Conservation (phyloP, 2,113 vertebrate genomes). For the Lethenteron reissneri region DNA sequence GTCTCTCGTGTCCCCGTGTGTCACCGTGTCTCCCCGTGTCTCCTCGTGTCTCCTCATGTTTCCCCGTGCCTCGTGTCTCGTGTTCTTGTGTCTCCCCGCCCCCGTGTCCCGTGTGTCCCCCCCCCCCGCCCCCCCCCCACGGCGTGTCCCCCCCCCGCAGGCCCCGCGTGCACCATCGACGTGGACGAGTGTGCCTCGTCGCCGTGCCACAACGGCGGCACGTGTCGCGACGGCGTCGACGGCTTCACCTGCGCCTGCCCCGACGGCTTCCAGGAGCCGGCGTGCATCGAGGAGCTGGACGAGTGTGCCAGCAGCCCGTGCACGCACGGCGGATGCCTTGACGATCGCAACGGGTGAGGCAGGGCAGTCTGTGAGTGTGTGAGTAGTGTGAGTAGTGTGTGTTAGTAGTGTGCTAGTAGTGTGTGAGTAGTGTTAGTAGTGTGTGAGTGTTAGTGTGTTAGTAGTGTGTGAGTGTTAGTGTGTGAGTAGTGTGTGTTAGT, state of each 20-base stretch:
- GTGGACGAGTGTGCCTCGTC: slow-evolving; percentile 50
- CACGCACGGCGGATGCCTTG: slow-evolving; percentile 54
- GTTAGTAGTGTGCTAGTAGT: no score
- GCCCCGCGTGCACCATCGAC: slow-evolving; percentile 50
- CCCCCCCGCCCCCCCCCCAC: slow-evolving; percentile 3
- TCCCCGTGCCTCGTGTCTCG: no score
- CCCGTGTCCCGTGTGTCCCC: not conserved
- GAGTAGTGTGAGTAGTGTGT: not conserved
- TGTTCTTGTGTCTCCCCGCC: not conserved
- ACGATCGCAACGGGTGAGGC: slow-evolving; percentile 53
- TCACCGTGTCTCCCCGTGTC: no score
- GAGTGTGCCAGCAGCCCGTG: slow-evolving; percentile 69
- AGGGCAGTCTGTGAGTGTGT: no score
- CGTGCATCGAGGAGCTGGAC: slow-evolving; percentile 46
- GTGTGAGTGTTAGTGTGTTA: no score
- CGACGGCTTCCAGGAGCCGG: slow-evolving; percentile 39
- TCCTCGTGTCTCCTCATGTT: no score
- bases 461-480: no score
- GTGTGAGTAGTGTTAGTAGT: no score
- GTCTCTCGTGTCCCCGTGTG: no score
- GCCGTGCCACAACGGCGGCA: slow-evolving; percentile 54
- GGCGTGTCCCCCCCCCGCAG: slow-evolving; percentile 16
- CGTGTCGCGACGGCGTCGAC: slow-evolving; percentile 49
- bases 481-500: no score
- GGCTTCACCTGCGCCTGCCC: slow-evolving; percentile 61